Conservation (phyloP, 2,113 vertebrate genomes). For the Bubo blakistoni region DNA sequence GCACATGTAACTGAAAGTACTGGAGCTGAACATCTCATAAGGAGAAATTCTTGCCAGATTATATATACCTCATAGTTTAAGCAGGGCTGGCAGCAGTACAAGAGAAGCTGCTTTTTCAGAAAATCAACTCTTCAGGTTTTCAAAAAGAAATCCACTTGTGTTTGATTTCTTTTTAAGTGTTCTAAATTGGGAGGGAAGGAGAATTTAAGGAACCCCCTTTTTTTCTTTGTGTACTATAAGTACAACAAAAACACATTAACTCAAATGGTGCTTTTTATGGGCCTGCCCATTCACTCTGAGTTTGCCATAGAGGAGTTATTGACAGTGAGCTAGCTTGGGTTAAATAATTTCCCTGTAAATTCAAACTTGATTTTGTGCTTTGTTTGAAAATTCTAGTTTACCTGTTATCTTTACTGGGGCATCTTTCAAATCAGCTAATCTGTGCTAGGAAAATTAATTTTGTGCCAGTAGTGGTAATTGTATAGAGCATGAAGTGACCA, state of each 20-base stretch:
- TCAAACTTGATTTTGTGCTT: neutral
- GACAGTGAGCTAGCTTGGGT: neutral
- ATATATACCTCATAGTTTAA: slow-evolving; percentile 51
- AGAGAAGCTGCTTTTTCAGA: slow-evolving; percentile 54
- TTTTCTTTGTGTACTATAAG: neutral
- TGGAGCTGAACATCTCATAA: slow-evolving; percentile 58
- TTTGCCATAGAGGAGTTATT: neutral
- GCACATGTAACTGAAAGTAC: slow-evolving; percentile 53
- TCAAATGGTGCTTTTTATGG: neutral
- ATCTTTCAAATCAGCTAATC: neutral
- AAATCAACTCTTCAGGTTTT: neutral
- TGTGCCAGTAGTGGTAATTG: neutral
- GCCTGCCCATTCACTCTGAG: neutral
- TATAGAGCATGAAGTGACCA: neutral
- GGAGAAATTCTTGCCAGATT: slow-evolving; percentile 53
- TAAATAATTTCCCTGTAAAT: neutral
- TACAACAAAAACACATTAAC: neutral
- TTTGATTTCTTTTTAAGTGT: slow-evolving; percentile 10
- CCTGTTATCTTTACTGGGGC: neutral
- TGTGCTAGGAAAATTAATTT: neutral
- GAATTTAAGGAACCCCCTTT: neutral
- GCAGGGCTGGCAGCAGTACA: slow-evolving; percentile 9
- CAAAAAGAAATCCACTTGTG: neutral
- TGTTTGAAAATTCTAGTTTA: neutral
- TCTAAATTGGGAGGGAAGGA: neutral